These are phyloP conservation scores for Drosophila bifasciata DNA, from an alignment of 1,140 invertebrate species.

Conservation along the genomic window DNA sequence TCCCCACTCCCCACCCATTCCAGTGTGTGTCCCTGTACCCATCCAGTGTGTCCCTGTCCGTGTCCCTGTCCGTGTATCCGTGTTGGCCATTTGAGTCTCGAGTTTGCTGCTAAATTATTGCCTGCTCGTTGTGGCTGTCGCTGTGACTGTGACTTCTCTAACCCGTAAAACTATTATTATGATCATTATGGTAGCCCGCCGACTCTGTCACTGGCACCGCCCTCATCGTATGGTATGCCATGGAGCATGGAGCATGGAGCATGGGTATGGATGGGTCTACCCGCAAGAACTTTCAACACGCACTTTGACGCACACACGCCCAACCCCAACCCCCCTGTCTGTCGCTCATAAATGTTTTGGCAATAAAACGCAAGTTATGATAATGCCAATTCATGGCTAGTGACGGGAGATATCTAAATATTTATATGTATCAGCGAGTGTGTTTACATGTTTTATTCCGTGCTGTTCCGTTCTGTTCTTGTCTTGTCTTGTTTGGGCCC, in stretches of 20 bases:
- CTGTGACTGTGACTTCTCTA: constrained; percentile 79
- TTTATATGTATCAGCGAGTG: constrained; percentile 42
- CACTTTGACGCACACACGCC: constrained; percentile 54
- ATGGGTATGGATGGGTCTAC: constrained; percentile 3
- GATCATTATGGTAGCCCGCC: constrained; percentile 68
- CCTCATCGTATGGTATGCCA: not conserved
- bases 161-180: constrained; percentile 80
- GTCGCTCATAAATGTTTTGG: constrained; percentile 76
- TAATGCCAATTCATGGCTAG: constrained; percentile 74
- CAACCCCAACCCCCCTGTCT: constrained; percentile 16
- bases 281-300: constrained; percentile 61
- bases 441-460: constrained; percentile 51
- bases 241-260: not conserved
- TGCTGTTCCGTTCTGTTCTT: too few species aligned
- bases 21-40: too few species aligned
- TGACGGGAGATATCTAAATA: constrained; percentile 54
- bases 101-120: constrained; percentile 65
- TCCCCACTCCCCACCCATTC: too few species aligned
- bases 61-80: not conserved
- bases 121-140: constrained; percentile 66
- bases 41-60: too few species aligned
- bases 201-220: constrained; percentile 28
- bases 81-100: constrained; percentile 14
- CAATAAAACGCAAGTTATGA: constrained; percentile 79
- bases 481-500: too few species aligned